phyloP scores from a whole-genome alignment of 2,888 invertebrate species.

The Calephelis perditalis region DNA sequence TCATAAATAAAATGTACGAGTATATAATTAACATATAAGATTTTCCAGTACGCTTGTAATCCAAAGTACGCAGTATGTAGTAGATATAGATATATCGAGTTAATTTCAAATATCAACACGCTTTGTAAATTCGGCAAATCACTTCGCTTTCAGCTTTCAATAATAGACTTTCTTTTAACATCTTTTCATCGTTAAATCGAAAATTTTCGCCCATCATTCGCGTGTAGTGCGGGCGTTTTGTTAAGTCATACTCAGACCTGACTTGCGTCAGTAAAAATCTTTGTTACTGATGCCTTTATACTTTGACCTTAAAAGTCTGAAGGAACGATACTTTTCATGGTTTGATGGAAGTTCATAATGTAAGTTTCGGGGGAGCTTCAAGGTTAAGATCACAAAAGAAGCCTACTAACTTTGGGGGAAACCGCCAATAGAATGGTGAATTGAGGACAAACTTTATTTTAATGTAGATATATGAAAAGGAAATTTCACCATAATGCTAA shows the following conservation, averaged over 20 bases:
- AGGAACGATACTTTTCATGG: constrained; percentile 1
- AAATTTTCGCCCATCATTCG: constrained; percentile 9
- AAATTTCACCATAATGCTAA: no score
- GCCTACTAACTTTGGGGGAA: no score
- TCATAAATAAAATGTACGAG: no score
- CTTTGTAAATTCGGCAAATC: constrained; percentile 5
- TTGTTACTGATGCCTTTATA: not conserved
- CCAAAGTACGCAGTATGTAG: no score
- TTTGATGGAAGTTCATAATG: not conserved
- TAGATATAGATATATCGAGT: not conserved
- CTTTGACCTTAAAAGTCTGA: constrained; percentile 1
- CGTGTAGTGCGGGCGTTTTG: constrained; percentile 4
- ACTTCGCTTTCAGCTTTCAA: constrained; percentile 6
- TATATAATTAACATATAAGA: no score
- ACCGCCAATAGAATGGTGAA: no score
- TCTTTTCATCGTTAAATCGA: not conserved
- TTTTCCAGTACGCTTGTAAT: no score
- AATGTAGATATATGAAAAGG: no score
- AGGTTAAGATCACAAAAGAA: constrained; percentile 5
- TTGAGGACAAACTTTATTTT: no score
- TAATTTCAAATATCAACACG: not conserved
- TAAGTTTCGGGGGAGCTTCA: not conserved
- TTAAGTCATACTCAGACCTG: constrained; percentile 5
- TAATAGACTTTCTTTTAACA: constrained; percentile 11
- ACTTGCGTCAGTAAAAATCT: constrained; percentile 5